Conservation (phyloP, 2,797 vertebrate genomes). For the Channa striata region DNA sequence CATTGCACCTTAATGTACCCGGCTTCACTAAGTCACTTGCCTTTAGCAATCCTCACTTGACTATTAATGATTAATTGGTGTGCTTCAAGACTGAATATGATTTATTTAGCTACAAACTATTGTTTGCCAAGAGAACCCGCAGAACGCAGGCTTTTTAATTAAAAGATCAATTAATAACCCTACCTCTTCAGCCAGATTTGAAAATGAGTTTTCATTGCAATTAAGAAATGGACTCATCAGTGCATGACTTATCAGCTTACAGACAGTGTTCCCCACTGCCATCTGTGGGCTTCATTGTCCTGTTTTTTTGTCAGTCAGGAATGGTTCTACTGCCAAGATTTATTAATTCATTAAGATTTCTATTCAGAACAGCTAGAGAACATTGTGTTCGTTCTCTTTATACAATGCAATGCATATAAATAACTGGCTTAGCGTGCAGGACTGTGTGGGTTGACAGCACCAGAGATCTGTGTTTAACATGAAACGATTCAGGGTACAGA, state of each 20-base stretch:
- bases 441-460: slow-evolving; percentile 52
- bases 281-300: slow-evolving; percentile 83
- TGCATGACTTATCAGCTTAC: slow-evolving; percentile 88
- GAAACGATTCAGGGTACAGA: slow-evolving; percentile 66
- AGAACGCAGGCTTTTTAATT: slow-evolving; percentile 78
- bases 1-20: slow-evolving; percentile 41
- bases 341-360: slow-evolving; percentile 88
- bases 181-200: slow-evolving; percentile 83
- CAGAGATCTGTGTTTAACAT: slow-evolving; percentile 47
- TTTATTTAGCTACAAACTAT: slow-evolving; percentile 79
- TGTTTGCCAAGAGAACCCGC: slow-evolving; percentile 73
- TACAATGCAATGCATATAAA: slow-evolving; percentile 79
- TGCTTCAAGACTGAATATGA: slow-evolving; percentile 71
- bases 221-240: slow-evolving; percentile 87
- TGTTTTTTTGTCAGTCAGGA: slow-evolving; percentile 77
- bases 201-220: slow-evolving; percentile 85
- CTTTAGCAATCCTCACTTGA: slow-evolving; percentile 56
- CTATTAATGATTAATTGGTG: slow-evolving; percentile 79
- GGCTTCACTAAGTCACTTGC: slow-evolving; percentile 20
- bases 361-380: slow-evolving; percentile 82
- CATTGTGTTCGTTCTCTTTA: slow-evolving; percentile 82
- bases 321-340: slow-evolving; percentile 82
- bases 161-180: slow-evolving; percentile 87
- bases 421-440: slow-evolving; percentile 71
- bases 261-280: slow-evolving; percentile 79